Evolutionary conservation across 2,113 vertebrate genomes (phyloP), one percentile per base, ranked within the genome.

Genomic region (Paedocypris sp.): DNA sequence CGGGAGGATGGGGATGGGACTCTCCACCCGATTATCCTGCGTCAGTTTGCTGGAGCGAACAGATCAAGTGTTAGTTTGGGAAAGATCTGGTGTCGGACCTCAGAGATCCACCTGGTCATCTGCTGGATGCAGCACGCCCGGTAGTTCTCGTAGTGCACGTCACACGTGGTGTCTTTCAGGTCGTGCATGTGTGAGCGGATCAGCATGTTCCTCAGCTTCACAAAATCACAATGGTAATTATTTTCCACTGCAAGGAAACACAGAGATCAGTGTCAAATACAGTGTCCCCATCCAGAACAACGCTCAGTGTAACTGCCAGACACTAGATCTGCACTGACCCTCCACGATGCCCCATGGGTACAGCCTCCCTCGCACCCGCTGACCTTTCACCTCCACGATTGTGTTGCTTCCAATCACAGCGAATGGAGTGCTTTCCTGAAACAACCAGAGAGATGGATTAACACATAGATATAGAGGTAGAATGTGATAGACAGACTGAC

Each of bases 21-120:
- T 94, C 69, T 96, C 90, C 79, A 89, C 91, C 26, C 85, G 83
- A 62, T 86, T 86, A 50, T 94, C 92, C 70, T 91, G 88, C 42
- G 87, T 89, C 84, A 96, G 84, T 63, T 91, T 96, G 76, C 93
- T 96, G 70, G 1, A 8, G 36, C 7, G 50, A 0, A 11, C 5
- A 62, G 29, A 59, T 39, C 32, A n/a, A 4, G 48, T n/a, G 3
- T 16, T 1, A 8, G 22, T 23, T 22, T 1, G 4, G 23, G 16
- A 7, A 5, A 6, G 15, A 19, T 42, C 7, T n/a, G 33, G 3
- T 13, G 8, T 5, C 4, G 11, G 25, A 19, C 28, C 3, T 25
- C 42, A 26, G 15, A 19, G 39, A 38, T 8, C 3, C 13, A 75
- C 81, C 81, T 82, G 45, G 80, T 45, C 74, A 83, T 82, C 51